These are phyloP conservation scores for Morbakka virulenta DNA, from an alignment of 30 jellyfish, hydroid and myxozoan species.

Conservation along the genomic window DNA sequence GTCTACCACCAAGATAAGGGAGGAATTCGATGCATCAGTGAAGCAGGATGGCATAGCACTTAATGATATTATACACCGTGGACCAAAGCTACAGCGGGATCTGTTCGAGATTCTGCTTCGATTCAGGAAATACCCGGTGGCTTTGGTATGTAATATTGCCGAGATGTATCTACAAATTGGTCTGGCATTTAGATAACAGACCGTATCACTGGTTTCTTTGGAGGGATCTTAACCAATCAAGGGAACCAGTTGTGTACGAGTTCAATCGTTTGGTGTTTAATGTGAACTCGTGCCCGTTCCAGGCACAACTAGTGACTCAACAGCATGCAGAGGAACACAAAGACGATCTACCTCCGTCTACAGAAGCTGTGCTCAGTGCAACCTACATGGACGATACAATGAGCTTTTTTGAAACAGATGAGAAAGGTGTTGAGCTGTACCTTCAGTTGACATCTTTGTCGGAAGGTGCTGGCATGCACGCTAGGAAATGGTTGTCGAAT, in stretches of 20 bases:
- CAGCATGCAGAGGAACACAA: conserved; percentile 28
- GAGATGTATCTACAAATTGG: conserved; percentile 29
- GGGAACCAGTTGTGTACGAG: conserved; percentile 27
- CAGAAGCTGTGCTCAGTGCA: conserved; percentile 58
- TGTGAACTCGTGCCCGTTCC: conserved; percentile 25
- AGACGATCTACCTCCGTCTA: conserved; percentile 25
- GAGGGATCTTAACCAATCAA: conserved; percentile 16
- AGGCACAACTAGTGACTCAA: conserved; percentile 54
- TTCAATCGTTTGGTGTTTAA: conserved; percentile 61
- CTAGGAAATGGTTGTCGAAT: conserved; percentile 62
- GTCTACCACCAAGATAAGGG: conserved; percentile 15
- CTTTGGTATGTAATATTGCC: conserved; percentile 5
- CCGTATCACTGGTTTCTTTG: conserved; percentile 12
- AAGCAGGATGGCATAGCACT: background rate
- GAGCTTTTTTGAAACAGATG: conserved; percentile 38
- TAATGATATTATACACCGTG: background rate
- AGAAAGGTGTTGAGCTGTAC: conserved; percentile 26
- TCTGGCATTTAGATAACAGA: conserved; percentile 2
- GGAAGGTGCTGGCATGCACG: conserved; percentile 67
- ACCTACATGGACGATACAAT: conserved; percentile 69
- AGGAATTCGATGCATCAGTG: conserved; percentile 21
- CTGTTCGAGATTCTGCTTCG: background rate
- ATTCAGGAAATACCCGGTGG: conserved; percentile 7
- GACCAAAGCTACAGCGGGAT: conserved; percentile 17
- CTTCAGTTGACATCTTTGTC: conserved; percentile 16